Evolutionary conservation across 2,797 vertebrate species (phyloP).

Genomic region (Melanotaenia maccullochi): DNA sequence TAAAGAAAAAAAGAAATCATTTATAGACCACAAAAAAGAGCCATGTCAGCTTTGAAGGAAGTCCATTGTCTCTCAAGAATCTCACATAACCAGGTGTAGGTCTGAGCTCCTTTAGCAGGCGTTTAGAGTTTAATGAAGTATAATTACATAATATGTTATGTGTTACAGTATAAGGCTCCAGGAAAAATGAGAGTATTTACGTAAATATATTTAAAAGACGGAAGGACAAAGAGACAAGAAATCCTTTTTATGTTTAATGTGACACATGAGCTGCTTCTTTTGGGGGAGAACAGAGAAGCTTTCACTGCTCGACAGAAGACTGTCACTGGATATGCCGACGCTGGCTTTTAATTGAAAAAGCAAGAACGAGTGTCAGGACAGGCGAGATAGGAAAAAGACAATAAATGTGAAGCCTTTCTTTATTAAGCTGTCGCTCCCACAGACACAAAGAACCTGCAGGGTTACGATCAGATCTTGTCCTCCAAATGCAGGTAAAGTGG

Average conservation of each 20-base stretch:
- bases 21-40: neutral
- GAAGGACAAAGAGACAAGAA: slow-evolving; percentile 14
- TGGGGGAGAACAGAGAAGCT: slow-evolving; percentile 1
- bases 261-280: slow-evolving; percentile 48
- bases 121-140: slow-evolving; percentile 26
- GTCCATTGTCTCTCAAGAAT: slow-evolving; percentile 22
- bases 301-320: slow-evolving; percentile 8
- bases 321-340: slow-evolving; percentile 32
- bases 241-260: slow-evolving; percentile 30
- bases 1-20: neutral
- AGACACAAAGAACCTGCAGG: slow-evolving; percentile 15
- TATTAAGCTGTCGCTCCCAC: slow-evolving; percentile 21
- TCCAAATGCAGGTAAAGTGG: neutral
- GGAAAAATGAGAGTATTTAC: slow-evolving; percentile 1
- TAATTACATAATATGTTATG: neutral
- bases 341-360: slow-evolving; percentile 21
- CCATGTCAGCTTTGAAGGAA: slow-evolving; percentile 9
- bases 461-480: slow-evolving; percentile 9
- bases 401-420: slow-evolving; percentile 13
- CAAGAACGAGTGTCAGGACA: neutral
- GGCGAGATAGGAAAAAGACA: slow-evolving; percentile 12
- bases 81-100: slow-evolving; percentile 41
- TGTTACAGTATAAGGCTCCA: neutral
- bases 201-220: slow-evolving; percentile 5
- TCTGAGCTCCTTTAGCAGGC: slow-evolving; percentile 31